phyloP scores from a whole-genome alignment of 2,113 vertebrate genomes.

The Labrus mixtus region DNA sequence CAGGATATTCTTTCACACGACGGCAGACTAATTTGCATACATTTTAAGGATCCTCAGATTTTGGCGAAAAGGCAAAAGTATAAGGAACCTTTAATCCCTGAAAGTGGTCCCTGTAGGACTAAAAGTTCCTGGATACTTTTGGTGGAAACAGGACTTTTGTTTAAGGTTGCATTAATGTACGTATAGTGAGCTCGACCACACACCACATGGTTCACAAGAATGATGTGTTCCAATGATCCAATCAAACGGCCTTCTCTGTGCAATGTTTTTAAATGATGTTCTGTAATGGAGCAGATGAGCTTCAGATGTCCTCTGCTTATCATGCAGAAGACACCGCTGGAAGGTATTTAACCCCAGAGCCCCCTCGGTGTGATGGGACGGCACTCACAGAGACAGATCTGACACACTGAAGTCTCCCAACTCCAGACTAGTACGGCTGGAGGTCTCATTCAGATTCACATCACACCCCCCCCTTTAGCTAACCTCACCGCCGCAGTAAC shows the following conservation, averaged over 20 bases:
- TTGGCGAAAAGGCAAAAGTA: too few species aligned
- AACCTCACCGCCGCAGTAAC: not conserved
- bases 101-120: too few species aligned
- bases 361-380: not conserved
- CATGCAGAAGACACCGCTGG: not conserved
- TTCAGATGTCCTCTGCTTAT: not conserved
- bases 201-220: too few species aligned
- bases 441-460: not conserved
- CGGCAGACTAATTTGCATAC: too few species aligned
- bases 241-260: not conserved
- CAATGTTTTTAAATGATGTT: not conserved
- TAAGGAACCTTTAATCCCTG: too few species aligned
- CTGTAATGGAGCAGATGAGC: not conserved
- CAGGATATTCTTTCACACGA: too few species aligned
- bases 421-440: not conserved
- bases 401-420: not conserved
- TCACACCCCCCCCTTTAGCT: not conserved
- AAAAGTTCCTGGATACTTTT: too few species aligned
- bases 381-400: not conserved
- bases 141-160: too few species aligned
- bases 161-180: too few species aligned
- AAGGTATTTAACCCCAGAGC: constrained; percentile 2
- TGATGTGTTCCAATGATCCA: too few species aligned
- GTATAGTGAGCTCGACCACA: too few species aligned
- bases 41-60: too few species aligned